Evolutionary conservation across 2,888 invertebrate species (phyloP), one percentile per base, ranked within the genome.

Genomic region (Cosmia trapezina): DNA sequence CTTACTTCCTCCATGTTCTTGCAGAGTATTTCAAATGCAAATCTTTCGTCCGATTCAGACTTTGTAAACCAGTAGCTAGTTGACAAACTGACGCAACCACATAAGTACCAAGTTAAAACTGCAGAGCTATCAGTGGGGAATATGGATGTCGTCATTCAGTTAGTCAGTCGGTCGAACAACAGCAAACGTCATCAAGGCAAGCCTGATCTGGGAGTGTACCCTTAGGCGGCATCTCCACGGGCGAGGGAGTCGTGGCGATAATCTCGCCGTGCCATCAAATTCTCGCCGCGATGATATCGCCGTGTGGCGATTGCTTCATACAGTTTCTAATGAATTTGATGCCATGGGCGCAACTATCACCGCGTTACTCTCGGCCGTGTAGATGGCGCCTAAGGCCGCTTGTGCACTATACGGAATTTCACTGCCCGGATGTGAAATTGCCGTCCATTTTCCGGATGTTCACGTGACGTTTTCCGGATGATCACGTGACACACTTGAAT

Each of bases 1-100:
- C 45, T 63, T 56, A 67, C 83, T 53, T 49, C 60, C 80, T 83
- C 67, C 83, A 68, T 37, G 64, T 80, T 81, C 45, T 75, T 68
- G 80, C 80, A 37, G 59, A 70, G 17, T 65, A 37, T 22, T 53
- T 47, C 4, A 37, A 80, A 65, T 47, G 45, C 54, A 37, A n/a
- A n/a, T 53, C 11, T 37, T 62, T 62, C 5, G 37, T 14, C 22
- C 53, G 41, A 17, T 47, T 41, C 22, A 19, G 11, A 37, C 1
- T 61, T 37, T 19, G 51, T 33, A 61, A 75, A 61, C 43, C 51
- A 63, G 37, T 37, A 43, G 41, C 22, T 14, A n/a, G 17, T 66
- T 19, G 28, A 56, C 11, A 17, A 43, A 47, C 62, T 45, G 28
- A 53, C 9, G 45, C 22, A 45, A 45, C 43, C 19, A 49, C 8